phyloP scores from a whole-genome alignment of 1,140 invertebrate genomes.

The Sinella curviseta region DNA sequence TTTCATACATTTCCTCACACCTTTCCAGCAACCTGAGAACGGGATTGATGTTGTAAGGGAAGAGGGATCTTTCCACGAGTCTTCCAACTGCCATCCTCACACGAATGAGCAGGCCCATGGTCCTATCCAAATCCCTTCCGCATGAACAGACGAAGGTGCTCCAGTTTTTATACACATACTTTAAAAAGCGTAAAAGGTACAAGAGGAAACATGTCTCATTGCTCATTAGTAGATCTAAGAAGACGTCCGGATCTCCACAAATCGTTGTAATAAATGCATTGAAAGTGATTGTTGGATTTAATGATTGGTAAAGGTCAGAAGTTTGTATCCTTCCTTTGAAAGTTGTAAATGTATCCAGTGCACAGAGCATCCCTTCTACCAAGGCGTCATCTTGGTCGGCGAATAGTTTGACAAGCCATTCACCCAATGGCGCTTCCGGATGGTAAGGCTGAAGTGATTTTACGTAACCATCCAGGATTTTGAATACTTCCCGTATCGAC shows the following conservation, averaged over 20 bases:
- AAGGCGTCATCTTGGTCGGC: constrained; percentile 87
- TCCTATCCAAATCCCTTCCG: constrained; percentile 73
- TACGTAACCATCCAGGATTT: constrained; percentile 76
- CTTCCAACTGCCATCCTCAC: constrained; percentile 77
- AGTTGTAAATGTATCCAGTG: constrained; percentile 79
- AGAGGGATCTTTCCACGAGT: constrained; percentile 76
- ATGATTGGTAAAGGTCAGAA: constrained; percentile 67
- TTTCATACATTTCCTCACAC: constrained; percentile 82
- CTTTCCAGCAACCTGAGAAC: constrained; percentile 78
- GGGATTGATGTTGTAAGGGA: constrained; percentile 87
- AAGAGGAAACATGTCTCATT: constrained; percentile 88
- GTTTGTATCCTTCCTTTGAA: constrained; percentile 74
- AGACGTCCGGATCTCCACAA: constrained; percentile 75
- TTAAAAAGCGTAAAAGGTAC: constrained; percentile 80
- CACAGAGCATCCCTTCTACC: constrained; percentile 89
- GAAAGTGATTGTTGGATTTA: constrained; percentile 73
- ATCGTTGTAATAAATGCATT: constrained; percentile 76
- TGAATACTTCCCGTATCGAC: constrained; percentile 74
- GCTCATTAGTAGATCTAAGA: constrained; percentile 83
- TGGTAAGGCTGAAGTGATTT: constrained; percentile 79
- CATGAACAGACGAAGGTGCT: constrained; percentile 75
- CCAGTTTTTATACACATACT: constrained; percentile 82
- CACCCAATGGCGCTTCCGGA: constrained; percentile 80
- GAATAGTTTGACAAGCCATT: constrained; percentile 84
- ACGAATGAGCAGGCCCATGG: constrained; percentile 78